Percentiles rank a stretch among this genome's conserved stretches.
Conservation (phyloP, 2,113 vertebrate species). For the Collichthys lucidus region DNA sequence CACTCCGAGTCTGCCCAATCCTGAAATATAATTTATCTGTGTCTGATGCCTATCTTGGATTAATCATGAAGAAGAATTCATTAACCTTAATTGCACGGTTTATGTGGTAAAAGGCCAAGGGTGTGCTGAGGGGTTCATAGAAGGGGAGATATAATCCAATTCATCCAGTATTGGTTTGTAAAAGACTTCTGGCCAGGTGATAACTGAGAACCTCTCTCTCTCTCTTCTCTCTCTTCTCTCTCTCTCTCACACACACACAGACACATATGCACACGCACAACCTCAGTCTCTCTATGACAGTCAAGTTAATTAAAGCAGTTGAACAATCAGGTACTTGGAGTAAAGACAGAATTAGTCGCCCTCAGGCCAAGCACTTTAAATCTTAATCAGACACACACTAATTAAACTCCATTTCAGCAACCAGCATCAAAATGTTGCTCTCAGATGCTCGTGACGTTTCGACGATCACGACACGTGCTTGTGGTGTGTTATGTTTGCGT, state of each 20-base stretch:
- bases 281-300: constrained; percentile 49
- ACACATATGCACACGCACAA: constrained; percentile 10
- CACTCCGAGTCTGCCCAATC: constrained; percentile 18
- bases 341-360: constrained; percentile 68
- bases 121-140: constrained; percentile 37
- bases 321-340: constrained; percentile 70
- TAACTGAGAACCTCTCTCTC: constrained; percentile 45
- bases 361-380: constrained; percentile 66
- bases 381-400: constrained; percentile 74
- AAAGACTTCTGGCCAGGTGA: constrained; percentile 62
- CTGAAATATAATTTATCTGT: constrained; percentile 51
- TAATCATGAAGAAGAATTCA: constrained; percentile 65
- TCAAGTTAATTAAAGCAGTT: constrained; percentile 79
- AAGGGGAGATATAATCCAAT: constrained; percentile 60
- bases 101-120: constrained; percentile 49
- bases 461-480: too few species aligned
- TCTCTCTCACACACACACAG: neutral
- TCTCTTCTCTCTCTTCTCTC: too few species aligned
- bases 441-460: neutral
- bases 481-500: neutral
- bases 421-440: constrained; percentile 38
- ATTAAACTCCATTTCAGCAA: constrained; percentile 74
- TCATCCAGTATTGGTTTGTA: constrained; percentile 60
- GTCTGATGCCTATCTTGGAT: constrained; percentile 64
- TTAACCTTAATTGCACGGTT: constrained; percentile 71